Conservation (phyloP, 2,113 vertebrate genomes). For the Planiliza haematocheilus region DNA sequence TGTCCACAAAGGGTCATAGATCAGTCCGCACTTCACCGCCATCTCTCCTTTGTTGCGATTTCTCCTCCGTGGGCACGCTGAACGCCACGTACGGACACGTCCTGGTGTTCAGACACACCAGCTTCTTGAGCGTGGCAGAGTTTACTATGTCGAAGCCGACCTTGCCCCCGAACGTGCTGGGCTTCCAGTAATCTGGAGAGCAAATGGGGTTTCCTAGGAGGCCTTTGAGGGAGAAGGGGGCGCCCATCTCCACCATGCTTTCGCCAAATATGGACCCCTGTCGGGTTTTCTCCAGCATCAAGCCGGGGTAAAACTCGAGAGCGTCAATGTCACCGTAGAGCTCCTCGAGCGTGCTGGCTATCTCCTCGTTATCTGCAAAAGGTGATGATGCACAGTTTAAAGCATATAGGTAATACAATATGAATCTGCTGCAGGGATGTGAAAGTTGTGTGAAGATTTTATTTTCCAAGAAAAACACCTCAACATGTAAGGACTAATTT, state of each 20-base stretch:
- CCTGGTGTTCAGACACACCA: slow-evolving; percentile 92
- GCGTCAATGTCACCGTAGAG: slow-evolving; percentile 93
- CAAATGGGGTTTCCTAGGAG: slow-evolving; percentile 97
- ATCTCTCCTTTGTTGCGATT: background rate
- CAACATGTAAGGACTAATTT: no score
- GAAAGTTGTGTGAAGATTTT: no score
- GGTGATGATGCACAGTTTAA: background rate
- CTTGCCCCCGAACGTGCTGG: slow-evolving; percentile 95
- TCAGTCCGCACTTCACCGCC: slow-evolving; percentile 33
- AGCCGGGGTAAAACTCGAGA: slow-evolving; percentile 91
- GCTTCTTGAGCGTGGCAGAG: slow-evolving; percentile 89
- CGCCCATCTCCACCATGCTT: slow-evolving; percentile 97
- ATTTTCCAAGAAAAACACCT: no score
- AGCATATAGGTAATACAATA: no score
- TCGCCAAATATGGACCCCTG: slow-evolving; percentile 90
- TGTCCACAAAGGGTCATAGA: slow-evolving; percentile 56
- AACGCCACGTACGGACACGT: slow-evolving; percentile 91
- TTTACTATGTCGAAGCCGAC: slow-evolving; percentile 93
- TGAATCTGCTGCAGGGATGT: no score
- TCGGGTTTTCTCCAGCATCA: slow-evolving; percentile 90
- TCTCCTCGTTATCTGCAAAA: slow-evolving; percentile 87
- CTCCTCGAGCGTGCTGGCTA: slow-evolving; percentile 86
- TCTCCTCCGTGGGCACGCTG: slow-evolving; percentile 75
- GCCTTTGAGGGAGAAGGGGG: slow-evolving; percentile 97
- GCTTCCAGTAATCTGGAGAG: slow-evolving; percentile 97